Conservation (phyloP, 2,888 invertebrate genomes). For the Drosophila setosimentum region DNA sequence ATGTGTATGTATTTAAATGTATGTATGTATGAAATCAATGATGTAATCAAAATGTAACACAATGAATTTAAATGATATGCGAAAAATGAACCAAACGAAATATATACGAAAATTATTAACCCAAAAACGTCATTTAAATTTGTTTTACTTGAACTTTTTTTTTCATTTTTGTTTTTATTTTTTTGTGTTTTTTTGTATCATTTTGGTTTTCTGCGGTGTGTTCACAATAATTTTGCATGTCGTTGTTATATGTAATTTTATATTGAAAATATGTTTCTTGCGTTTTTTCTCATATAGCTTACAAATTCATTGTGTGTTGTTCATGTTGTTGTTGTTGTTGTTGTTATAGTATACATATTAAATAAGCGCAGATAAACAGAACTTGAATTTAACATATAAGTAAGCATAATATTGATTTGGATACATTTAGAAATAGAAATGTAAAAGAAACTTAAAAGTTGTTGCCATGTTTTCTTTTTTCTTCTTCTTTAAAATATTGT, state of each 20-base stretch:
- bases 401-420: slow-evolving; percentile 46
- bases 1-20: slow-evolving; percentile 17
- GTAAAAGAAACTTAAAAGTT: slow-evolving; percentile 52
- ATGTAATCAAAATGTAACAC: slow-evolving; percentile 61
- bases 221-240: slow-evolving; percentile 54
- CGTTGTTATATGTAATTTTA: slow-evolving; percentile 12
- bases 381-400: slow-evolving; percentile 28
- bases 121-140: slow-evolving; percentile 50
- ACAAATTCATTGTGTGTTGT: slow-evolving; percentile 83
- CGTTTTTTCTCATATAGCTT: slow-evolving; percentile 65
- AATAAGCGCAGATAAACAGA: slow-evolving; percentile 42
- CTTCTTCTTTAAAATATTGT: slow-evolving; percentile 40
- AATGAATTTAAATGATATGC: slow-evolving; percentile 79
- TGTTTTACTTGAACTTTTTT: slow-evolving; percentile 41
- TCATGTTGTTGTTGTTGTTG: slow-evolving; percentile 30
- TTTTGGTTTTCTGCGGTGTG: slow-evolving; percentile 30
- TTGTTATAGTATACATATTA: slow-evolving; percentile 16
- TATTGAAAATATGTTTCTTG: slow-evolving; percentile 36
- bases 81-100: slow-evolving; percentile 32
- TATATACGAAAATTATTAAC: slow-evolving; percentile 18
- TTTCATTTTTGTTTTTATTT: slow-evolving; percentile 50
- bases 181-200: slow-evolving; percentile 51
- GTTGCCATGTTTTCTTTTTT: slow-evolving; percentile 70
- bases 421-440: slow-evolving; percentile 55
- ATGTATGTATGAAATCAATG: slow-evolving; percentile 28